Evolutionary conservation across 2,797 vertebrate genomes (phyloP).

Genomic region (Poliocrania exsul): DNA sequence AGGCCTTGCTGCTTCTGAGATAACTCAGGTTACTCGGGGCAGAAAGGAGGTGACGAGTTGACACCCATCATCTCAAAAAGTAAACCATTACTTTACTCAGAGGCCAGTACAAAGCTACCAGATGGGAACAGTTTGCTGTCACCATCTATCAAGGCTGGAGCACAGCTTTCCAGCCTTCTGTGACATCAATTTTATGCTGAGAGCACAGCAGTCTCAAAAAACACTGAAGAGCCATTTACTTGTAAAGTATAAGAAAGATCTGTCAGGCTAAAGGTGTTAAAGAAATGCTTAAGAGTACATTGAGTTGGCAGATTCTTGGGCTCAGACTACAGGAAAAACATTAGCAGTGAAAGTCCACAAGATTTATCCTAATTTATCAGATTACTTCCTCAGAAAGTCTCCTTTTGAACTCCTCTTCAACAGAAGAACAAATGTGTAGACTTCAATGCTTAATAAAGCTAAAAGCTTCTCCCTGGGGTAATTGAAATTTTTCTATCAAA

Average conservation of each 20-base stretch:
- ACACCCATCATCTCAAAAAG: slow-evolving; percentile 35
- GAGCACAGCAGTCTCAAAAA: slow-evolving; percentile 68
- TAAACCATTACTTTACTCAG: slow-evolving; percentile 14
- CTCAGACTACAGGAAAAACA: slow-evolving; percentile 71
- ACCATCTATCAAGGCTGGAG: slow-evolving; percentile 16
- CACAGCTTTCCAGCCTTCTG: slow-evolving; percentile 49
- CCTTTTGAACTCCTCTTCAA: slow-evolving; percentile 79
- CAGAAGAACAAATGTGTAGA: slow-evolving; percentile 80
- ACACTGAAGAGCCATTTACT: slow-evolving; percentile 64
- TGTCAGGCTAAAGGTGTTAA: slow-evolving; percentile 65
- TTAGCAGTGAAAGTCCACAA: slow-evolving; percentile 68
- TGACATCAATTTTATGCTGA: slow-evolving; percentile 60
- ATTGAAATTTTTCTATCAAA: slow-evolving; percentile 83
- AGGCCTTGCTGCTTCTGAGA: not conserved
- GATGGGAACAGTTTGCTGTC: slow-evolving; percentile 45
- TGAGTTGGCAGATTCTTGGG: slow-evolving; percentile 72
- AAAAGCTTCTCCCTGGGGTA: slow-evolving; percentile 82
- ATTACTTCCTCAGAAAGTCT: slow-evolving; percentile 80
- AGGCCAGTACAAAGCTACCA: slow-evolving; percentile 21
- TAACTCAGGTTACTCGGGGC: slow-evolving; percentile 14
- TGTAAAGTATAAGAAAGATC: slow-evolving; percentile 66
- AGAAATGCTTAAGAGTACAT: slow-evolving; percentile 67
- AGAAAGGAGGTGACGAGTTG: not conserved
- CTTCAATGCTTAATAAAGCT: slow-evolving; percentile 86
- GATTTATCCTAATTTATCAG: slow-evolving; percentile 80